Percentiles rank a stretch among this genome's conserved stretches.
Conservation (phyloP, 2,888 invertebrate genomes). For the Microchrysa polita region DNA sequence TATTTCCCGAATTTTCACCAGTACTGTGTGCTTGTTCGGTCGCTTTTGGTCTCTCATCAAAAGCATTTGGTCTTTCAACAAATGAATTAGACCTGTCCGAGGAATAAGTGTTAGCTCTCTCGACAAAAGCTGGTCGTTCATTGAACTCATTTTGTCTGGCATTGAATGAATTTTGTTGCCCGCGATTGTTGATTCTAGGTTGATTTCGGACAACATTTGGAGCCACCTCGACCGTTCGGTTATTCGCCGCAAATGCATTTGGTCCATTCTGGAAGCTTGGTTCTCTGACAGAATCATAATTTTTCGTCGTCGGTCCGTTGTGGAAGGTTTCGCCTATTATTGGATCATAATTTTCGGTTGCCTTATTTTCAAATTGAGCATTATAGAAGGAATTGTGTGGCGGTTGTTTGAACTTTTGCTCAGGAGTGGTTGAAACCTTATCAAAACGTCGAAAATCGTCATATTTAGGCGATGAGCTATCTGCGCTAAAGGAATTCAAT, state of each 20-base stretch:
- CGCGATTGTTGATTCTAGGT: not conserved
- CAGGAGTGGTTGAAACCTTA: conserved; percentile 3
- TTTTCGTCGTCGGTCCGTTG: not conserved
- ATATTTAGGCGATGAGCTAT: conserved; percentile 15
- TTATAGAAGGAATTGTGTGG: conserved; percentile 45
- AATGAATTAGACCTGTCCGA: not conserved
- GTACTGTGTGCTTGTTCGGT: not conserved
- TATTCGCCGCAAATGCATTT: not conserved
- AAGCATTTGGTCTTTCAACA: not conserved
- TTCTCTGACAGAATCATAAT: too few relatives aligned
- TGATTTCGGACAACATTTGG: not conserved
- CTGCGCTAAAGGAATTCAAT: not conserved
- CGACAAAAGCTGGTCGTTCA: conserved; percentile 15
- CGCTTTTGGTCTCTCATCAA: not conserved
- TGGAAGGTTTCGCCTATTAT: not conserved
- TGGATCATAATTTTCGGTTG: conserved; percentile 40
- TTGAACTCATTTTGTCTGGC: conserved; percentile 16
- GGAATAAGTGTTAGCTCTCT: not conserved
- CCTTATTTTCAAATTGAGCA: conserved; percentile 45
- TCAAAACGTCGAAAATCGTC: conserved; percentile 20
- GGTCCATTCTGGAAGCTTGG: too few relatives aligned
- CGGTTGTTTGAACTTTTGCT: conserved; percentile 23
- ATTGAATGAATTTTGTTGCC: conserved; percentile 19
- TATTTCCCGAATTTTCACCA: not conserved
- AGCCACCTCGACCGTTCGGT: not conserved